Conservation (phyloP, 2,888 invertebrate species). For the Deilephila elpenor region DNA sequence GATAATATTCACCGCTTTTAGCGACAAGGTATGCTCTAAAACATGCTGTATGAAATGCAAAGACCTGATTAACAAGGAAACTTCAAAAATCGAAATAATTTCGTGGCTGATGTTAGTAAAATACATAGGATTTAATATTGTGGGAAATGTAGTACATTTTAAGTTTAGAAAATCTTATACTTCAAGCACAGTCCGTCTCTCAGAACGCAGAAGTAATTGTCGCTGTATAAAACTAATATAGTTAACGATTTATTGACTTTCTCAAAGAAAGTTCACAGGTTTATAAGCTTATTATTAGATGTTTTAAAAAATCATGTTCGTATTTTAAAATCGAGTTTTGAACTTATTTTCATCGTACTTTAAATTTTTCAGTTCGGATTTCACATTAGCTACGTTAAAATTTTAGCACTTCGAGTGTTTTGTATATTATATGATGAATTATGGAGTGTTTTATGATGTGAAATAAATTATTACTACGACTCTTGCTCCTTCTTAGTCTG, state of each 20-base stretch:
- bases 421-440: not conserved
- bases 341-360: constrained; percentile 7
- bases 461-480: not conserved
- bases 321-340: constrained; percentile 14
- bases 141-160: too few species aligned
- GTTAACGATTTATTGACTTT: constrained; percentile 9
- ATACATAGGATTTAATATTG: too few species aligned
- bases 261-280: constrained; percentile 28
- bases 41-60: too few species aligned
- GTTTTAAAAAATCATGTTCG: constrained; percentile 14
- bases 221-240: constrained; percentile 23
- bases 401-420: not conserved
- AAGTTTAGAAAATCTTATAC: not conserved
- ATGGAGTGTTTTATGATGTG: not conserved
- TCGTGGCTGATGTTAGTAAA: too few species aligned
- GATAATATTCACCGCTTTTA: too few species aligned
- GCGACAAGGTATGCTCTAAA: too few species aligned
- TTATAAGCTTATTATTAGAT: constrained; percentile 27
- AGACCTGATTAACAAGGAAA: too few species aligned
- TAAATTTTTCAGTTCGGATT: constrained; percentile 9
- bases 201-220: constrained; percentile 28
- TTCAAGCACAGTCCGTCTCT: constrained; percentile 28
- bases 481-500: too few species aligned
- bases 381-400: constrained; percentile 5
- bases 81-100: too few species aligned